A percentile compares a stretch with the other conserved stretches of the same genome.
phyloP scores from a whole-genome alignment of 2,888 invertebrate species.

The Galerucella nymphaeae region DNA sequence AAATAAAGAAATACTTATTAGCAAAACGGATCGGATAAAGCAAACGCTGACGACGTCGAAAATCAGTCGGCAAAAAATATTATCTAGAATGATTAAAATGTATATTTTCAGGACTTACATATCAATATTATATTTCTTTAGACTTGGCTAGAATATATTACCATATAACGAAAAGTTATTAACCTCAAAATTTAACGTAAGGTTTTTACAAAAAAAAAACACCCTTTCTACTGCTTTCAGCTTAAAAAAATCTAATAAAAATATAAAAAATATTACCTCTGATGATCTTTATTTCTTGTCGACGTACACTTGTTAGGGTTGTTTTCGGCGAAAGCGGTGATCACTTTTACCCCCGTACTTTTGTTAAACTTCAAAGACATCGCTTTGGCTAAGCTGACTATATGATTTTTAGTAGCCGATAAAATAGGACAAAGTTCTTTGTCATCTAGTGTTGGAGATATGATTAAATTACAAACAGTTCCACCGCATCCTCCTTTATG shows the following conservation, averaged over 20 bases:
- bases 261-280: not conserved
- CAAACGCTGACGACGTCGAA: not conserved
- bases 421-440: conserved; percentile 69
- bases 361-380: conserved; percentile 51
- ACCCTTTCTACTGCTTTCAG: no score
- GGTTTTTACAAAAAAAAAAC: no score
- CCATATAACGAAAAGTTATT: no score
- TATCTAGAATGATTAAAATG: not conserved
- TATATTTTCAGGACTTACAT: no score
- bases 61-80: not conserved
- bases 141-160: no score
- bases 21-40: not conserved
- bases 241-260: no score
- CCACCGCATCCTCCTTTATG: conserved; percentile 71
- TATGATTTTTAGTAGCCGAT: conserved; percentile 69
- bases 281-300: not conserved
- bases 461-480: conserved; percentile 69
- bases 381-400: conserved; percentile 66
- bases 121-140: no score
- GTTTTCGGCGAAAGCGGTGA: conserved; percentile 45
- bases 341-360: conserved; percentile 55
- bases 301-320: not conserved
- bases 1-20: not conserved
- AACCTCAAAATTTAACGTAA: no score
- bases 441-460: conserved; percentile 68